Evolutionary conservation across 1,140 invertebrate species (phyloP).

Genomic region (Cydia amplana): DNA sequence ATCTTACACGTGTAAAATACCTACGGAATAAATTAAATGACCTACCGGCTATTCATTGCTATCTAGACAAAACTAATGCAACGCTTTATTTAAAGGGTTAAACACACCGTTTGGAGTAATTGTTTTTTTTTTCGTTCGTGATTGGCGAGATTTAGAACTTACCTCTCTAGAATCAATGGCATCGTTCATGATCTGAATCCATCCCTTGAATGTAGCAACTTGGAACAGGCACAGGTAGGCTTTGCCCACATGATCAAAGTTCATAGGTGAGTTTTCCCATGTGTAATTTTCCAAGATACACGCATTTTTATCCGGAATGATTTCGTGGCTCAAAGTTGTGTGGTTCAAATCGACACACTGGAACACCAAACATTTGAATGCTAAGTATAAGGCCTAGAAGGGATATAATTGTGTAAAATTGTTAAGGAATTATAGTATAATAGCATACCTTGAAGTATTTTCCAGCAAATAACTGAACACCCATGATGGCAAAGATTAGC

Average conservation of each 20-base stretch:
- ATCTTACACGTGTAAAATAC: too few species aligned
- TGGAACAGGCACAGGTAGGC: conserved; percentile 98
- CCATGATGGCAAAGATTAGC: conserved; percentile 97
- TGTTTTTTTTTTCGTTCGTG: not conserved
- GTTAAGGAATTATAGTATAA: not conserved
- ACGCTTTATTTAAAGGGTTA: too few species aligned
- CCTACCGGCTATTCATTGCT: too few species aligned
- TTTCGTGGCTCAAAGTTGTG: conserved; percentile 89
- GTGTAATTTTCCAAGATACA: conserved; percentile 93
- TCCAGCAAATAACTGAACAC: conserved; percentile 95
- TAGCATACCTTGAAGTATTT: conserved; percentile 90
- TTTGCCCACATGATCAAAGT: conserved; percentile 99
- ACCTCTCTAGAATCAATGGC: conserved; percentile 97
- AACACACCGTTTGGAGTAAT: not conserved
- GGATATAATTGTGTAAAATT: not conserved
- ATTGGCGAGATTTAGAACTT: conserved; percentile 39
- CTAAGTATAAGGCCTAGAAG: not conserved
- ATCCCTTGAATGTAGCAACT: conserved; percentile 98
- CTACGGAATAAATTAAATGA: too few species aligned
- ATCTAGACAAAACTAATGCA: too few species aligned
- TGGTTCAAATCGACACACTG: conserved; percentile 93
- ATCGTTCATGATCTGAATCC: conserved; percentile 98
- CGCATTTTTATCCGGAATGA: conserved; percentile 91
- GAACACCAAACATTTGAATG: conserved; percentile 48
- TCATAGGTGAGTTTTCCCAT: conserved; percentile 98